These are phyloP conservation scores for Cryptus viduatorius DNA, from an alignment of 2,888 invertebrate species.

Conservation along the genomic window DNA sequence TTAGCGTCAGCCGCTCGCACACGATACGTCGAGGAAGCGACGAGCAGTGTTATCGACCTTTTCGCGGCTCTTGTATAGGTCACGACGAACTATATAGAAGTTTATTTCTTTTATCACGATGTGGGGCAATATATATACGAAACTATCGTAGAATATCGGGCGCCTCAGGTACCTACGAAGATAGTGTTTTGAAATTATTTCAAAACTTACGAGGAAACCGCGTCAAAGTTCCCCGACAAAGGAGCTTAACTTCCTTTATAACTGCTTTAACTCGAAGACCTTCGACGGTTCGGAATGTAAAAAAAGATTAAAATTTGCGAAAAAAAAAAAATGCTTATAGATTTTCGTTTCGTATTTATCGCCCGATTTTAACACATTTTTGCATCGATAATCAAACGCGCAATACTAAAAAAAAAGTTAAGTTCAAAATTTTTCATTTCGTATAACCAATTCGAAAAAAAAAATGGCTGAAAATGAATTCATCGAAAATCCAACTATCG, in stretches of 20 bases:
- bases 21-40: slow-evolving; percentile 11
- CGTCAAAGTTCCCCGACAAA: not conserved
- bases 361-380: no score
- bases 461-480: not conserved
- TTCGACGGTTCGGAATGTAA: not conserved
- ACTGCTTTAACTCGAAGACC: not conserved
- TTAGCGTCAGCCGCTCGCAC: not conserved
- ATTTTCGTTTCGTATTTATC: no score
- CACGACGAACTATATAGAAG: not conserved
- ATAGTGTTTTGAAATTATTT: not conserved
- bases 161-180: not conserved
- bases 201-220: not conserved
- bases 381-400: no score
- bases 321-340: not conserved
- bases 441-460: no score
- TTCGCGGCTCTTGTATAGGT: not conserved
- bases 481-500: not conserved
- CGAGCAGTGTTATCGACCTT: slow-evolving; percentile 32
- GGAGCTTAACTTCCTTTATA: not conserved
- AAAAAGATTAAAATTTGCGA: not conserved
- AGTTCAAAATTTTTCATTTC: no score
- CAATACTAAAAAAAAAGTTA: no score
- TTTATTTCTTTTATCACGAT: not conserved
- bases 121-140: not conserved
- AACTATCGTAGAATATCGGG: not conserved